Conservation (phyloP, 1,140 invertebrate species). For the Pseudomyrmex cubaensis region DNA sequence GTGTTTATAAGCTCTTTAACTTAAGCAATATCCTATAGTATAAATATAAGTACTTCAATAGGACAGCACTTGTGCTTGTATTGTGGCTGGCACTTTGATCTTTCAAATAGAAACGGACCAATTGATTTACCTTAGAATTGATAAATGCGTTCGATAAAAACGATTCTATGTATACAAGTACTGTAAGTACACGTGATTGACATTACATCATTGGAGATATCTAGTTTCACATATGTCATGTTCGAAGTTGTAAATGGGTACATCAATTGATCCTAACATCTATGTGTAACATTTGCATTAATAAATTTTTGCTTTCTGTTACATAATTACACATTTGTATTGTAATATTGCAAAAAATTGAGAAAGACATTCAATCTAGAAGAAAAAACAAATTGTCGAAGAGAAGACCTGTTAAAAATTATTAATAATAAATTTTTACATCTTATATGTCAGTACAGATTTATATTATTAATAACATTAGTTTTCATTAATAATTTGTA, state of each 20-base stretch:
- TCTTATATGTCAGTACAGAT: neutral
- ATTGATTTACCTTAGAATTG: conserved; percentile 67
- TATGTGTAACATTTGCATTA: conserved; percentile 58
- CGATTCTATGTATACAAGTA: conserved; percentile 26
- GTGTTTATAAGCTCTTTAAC: conserved; percentile 76
- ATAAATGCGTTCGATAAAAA: conserved; percentile 59
- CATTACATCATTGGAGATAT: conserved; percentile 51
- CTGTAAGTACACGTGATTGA: conserved; percentile 49
- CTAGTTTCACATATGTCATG: conserved; percentile 25
- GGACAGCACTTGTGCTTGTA: conserved; percentile 74
- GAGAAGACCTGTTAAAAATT: conserved; percentile 64
- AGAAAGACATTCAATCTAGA: conserved; percentile 51
- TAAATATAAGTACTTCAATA: conserved; percentile 74
- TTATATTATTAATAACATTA: conserved; percentile 27
- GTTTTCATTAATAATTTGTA: conserved; percentile 8
- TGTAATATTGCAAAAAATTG: conserved; percentile 42
- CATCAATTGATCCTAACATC: conserved; percentile 71
- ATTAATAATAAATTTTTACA: conserved; percentile 22
- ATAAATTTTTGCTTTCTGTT: conserved; percentile 58
- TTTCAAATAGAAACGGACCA: conserved; percentile 65
- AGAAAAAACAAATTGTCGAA: conserved; percentile 57
- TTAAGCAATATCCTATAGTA: conserved; percentile 73
- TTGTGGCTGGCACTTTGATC: conserved; percentile 74
- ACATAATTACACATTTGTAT: conserved; percentile 68
- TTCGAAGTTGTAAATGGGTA: conserved; percentile 61